These are phyloP conservation scores for Rafetus swinhoei DNA, from an alignment of 2,113 vertebrate species.

Conservation along the genomic window DNA sequence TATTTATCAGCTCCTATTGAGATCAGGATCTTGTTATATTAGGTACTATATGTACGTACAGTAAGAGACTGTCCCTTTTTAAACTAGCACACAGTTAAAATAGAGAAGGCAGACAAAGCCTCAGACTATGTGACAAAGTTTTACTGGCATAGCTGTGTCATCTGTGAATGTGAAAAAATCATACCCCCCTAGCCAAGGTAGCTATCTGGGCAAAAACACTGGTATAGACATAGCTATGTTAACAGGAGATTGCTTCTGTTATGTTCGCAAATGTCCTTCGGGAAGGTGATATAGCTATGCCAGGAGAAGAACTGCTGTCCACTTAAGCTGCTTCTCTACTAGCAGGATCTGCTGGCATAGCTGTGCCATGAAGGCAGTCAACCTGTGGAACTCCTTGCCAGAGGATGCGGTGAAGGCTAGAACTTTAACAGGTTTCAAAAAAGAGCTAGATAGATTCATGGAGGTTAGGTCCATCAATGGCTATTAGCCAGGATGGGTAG, in stretches of 20 bases:
- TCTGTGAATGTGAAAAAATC: not conserved
- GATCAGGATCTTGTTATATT: constrained; percentile 1
- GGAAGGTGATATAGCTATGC: not conserved
- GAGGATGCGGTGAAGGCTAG: too few relatives aligned
- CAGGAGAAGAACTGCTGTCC: not conserved
- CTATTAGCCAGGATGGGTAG: too few relatives aligned
- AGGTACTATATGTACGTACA: not conserved
- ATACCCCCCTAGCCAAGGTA: not conserved
- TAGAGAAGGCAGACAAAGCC: not conserved
- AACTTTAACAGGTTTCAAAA: too few relatives aligned
- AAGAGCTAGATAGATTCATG: too few relatives aligned
- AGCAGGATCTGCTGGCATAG: not conserved
- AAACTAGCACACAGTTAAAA: not conserved
- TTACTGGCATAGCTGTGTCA: not conserved
- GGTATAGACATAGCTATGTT: not conserved
- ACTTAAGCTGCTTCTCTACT: not conserved
- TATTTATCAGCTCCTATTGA: constrained; percentile 59
- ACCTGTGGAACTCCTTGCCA: too few relatives aligned
- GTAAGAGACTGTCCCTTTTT: constrained; percentile 9
- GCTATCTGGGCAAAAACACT: not conserved
- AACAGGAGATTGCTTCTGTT: not conserved
- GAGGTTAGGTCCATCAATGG: too few relatives aligned
- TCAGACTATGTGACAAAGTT: not conserved
- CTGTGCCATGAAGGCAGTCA: not conserved
- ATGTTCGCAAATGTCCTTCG: not conserved